These are phyloP conservation scores for Equus przewalskii DNA, from an alignment of 2,113 vertebrate genomes.

Conservation along the genomic window DNA sequence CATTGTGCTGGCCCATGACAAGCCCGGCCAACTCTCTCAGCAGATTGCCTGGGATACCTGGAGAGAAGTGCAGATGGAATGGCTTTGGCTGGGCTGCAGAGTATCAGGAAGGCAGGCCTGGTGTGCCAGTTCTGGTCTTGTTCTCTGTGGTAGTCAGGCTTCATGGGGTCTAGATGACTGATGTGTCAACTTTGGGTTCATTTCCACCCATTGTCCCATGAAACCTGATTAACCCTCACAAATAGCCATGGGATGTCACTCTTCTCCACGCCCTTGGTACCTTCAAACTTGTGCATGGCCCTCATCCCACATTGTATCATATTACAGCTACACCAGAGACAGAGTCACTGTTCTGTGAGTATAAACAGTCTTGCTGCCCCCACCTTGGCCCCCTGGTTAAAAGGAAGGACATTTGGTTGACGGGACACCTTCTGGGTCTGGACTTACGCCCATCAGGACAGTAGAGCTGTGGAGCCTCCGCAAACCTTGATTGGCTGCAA, in stretches of 20 bases:
- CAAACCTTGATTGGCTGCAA: neutral
- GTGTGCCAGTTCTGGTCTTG: neutral
- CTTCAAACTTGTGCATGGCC: neutral
- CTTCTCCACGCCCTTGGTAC: neutral
- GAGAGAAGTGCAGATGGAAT: neutral
- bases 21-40: neutral
- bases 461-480: neutral
- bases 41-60: neutral
- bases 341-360: neutral
- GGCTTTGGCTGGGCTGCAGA: neutral
- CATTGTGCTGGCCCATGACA: neutral
- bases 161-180: neutral
- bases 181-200: neutral
- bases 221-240: neutral
- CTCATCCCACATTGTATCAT: neutral
- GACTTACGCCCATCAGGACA: neutral
- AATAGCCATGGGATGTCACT: neutral
- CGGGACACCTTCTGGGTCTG: neutral
- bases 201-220: neutral
- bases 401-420: neutral
- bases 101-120: neutral
- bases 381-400: neutral
- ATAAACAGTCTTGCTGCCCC: neutral
- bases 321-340: neutral
- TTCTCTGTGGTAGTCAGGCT: neutral